Evolutionary conservation across 2,797 vertebrate genomes (phyloP), one percentile per base, ranked within the genome.

Genomic region (Leptatherina wallacei): DNA sequence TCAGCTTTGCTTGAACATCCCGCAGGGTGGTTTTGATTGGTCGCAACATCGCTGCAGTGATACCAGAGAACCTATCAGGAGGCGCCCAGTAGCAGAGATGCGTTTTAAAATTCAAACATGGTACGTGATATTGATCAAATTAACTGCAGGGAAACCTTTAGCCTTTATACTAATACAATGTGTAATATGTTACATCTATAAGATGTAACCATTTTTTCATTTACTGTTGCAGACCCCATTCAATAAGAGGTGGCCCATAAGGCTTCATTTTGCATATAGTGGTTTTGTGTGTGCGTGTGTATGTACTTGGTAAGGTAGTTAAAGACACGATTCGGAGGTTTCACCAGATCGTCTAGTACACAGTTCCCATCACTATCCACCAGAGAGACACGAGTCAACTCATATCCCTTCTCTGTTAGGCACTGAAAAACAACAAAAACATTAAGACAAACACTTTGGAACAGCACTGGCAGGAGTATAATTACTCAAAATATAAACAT

Each of bases 281-380:
- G 24, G 2, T 61, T 49, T 20, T n/a, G 38, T 62, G 24, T 49
- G 10, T 61, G 33, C 36, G 7, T 2, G 13, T 16, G 14, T 38
- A 6, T 36, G 3, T 93, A 98, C 97, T 85, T 93, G 70, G 97
- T 97, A 66, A 95, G 82, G 83, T 96, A 97, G 93, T 97, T 79
- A 14, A 93, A 1, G 73, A 97, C 93, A 0, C 14, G 65, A 61
- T 84, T 89, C 56, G 89, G 82, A 0, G 98, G 97, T 77, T 95
- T 97, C 73, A 98, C 94, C 6, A 99, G 92, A 0, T 98, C 92
- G 0, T 97, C 93, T 88, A 97, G 72, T 33, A 98, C 38, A 86
- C 96, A 98, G 3, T 3, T 85, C 0, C 96, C 96, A 27, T 16
- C 70, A 0, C 92, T 85, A 72, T 96, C 94, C 91, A 99, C 96